phyloP scores from a whole-genome alignment of 2,797 vertebrate genomes.

The Diplodus sargus region DNA sequence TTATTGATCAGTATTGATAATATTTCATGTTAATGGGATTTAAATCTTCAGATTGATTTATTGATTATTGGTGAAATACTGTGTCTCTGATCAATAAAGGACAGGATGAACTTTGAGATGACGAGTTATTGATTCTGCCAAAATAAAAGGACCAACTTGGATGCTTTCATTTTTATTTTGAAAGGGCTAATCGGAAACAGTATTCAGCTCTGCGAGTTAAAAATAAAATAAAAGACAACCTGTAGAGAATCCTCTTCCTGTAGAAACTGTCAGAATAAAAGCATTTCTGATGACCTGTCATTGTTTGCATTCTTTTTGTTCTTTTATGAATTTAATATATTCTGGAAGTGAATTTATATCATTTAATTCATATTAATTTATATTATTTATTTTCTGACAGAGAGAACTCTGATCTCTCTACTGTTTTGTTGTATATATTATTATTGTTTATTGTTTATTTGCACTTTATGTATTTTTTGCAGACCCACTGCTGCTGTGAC shows the following conservation, averaged over 20 bases:
- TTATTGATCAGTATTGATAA: neutral
- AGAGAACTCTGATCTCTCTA: too few relatives aligned
- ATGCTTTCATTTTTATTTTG: neutral
- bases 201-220: neutral
- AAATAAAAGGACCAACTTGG: neutral
- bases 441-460: too few relatives aligned
- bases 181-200: neutral
- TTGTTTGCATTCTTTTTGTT: too few relatives aligned
- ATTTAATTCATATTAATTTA: too few relatives aligned
- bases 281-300: neutral
- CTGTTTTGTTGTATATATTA: too few relatives aligned
- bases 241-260: too few relatives aligned
- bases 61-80: neutral
- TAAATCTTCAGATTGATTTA: neutral
- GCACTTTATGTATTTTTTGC: too few relatives aligned
- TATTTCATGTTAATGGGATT: neutral
- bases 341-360: too few relatives aligned
- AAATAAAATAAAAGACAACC: too few relatives aligned
- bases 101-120: neutral
- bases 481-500: too few relatives aligned
- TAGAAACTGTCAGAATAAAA: neutral
- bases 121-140: neutral
- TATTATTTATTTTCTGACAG: too few relatives aligned
- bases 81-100: conserved; percentile 33
- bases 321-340: too few relatives aligned